phyloP scores from a whole-genome alignment of 2,888 invertebrate genomes.

The Zaprionus obscuricornis region DNA sequence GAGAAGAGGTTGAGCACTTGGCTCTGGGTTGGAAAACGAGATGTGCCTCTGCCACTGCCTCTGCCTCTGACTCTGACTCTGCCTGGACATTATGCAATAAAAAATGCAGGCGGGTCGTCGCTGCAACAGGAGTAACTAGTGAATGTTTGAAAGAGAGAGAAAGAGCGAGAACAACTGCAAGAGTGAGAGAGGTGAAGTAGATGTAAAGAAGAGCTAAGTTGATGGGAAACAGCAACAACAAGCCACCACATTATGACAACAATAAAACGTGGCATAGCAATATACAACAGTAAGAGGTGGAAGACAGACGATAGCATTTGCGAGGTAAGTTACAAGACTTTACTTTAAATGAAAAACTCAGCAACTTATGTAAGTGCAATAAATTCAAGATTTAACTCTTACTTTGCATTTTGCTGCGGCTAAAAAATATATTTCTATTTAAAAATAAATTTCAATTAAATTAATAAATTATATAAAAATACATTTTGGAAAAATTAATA shows the following conservation, averaged over 20 bases:
- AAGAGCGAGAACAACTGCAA: conserved; percentile 20
- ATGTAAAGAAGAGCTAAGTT: not conserved
- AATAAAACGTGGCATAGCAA: conserved; percentile 54
- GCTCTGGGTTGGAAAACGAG: too few species aligned
- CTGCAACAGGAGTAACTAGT: conserved; percentile 23
- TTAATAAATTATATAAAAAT: too few species aligned
- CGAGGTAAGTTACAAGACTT: conserved; percentile 17
- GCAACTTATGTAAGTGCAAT: too few species aligned
- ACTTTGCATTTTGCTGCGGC: too few species aligned
- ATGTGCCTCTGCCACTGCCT: too few species aligned
- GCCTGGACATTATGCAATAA: conserved; percentile 54
- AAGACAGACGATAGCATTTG: conserved; percentile 12
- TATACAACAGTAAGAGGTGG: conserved; percentile 22
- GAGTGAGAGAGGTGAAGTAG: not conserved
- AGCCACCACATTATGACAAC: conserved; percentile 64
- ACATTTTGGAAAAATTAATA: too few species aligned
- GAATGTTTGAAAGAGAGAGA: not conserved
- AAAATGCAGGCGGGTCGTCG: conserved; percentile 36
- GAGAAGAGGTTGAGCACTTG: conserved; percentile 1
- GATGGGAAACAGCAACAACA: conserved; percentile 42
- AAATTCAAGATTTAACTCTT: too few species aligned
- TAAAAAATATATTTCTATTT: too few species aligned
- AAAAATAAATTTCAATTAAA: too few species aligned
- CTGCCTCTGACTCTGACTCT: too few species aligned
- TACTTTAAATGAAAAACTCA: too few species aligned